Base-by-base conservation (phyloP, 2,888 invertebrate genomes). In the Sisyra nigra region DNA sequence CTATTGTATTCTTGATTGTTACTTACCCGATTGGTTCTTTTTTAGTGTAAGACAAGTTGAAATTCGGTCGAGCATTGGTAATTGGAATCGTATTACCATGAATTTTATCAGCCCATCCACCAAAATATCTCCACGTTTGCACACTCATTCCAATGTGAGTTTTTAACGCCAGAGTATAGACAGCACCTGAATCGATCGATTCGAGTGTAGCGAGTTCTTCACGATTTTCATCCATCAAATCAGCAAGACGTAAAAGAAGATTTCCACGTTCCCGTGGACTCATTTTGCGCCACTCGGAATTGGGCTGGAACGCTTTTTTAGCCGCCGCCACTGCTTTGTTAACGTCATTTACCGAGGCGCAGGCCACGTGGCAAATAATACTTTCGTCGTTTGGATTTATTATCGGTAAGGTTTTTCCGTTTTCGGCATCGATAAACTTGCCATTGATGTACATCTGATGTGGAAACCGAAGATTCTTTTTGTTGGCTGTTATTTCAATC, bases 121-220 rank as follows among this genome's bases (percentile, higher is more conserved):
- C 94, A 62, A 91, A 96, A 62, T 96, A 96, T 32, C 87, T 69
- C 88, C 93, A 94, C 0, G 91, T 91, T 57, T 94, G 93, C 41
- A 96, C 91, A 11, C 93, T 93, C 96, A 97, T 96, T 44, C 96
- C 96, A 4, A 97, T 71, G 63, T 96, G 96, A 0, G 96, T 96
- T 60, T 97, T 97, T 11, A 96, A 61, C 0, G 96, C 96, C 38
- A 97, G 65, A 0, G 96, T 96, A 65, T 96, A 97, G 0, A 97
- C 96, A 0, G 96, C 96, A 1, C 96, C 96, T 0, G 92, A 91
- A 62, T 96, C 96, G 1, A 94, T 70, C 0, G 83, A 76, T 58
- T 97, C 96, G 15, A 97, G 76, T 0, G 93, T 94, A 0, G 96
- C 96, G 50, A 97, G 62, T 57, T 97, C 94, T 58, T 94, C 93